Evolutionary conservation across 92 coral and sea anemone species (phyloP).

Genomic region (Siderastrea siderea): DNA sequence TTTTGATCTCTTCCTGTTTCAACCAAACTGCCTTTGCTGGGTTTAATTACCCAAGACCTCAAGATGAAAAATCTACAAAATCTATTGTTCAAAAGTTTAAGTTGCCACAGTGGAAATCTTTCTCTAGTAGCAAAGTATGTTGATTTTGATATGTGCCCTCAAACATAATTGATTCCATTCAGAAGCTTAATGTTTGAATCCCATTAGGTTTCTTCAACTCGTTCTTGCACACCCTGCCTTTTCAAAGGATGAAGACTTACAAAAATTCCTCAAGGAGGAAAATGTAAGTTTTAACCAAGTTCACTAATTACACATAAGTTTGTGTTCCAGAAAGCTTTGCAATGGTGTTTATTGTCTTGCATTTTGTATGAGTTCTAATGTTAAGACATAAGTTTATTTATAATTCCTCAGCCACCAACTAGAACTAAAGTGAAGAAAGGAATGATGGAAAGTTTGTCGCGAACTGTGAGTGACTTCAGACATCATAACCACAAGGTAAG

Average conservation of each 20-base stretch:
- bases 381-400: no score
- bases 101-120: no score
- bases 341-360: neutral
- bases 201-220: slow-evolving; percentile 86
- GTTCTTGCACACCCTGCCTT: slow-evolving; percentile 90
- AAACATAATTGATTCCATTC: no score
- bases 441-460: slow-evolving; percentile 77
- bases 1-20: no score
- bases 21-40: no score
- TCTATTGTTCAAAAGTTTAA: no score
- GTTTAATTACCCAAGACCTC: no score
- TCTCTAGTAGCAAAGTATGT: no score
- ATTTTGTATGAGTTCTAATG: neutral
- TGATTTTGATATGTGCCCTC: no score
- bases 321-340: neutral
- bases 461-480: slow-evolving; percentile 91
- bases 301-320: neutral
- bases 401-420: slow-evolving; percentile 77
- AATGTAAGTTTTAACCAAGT: slow-evolving; percentile 62
- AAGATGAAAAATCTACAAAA: no score
- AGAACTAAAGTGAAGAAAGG: slow-evolving; percentile 97
- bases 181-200: neutral
- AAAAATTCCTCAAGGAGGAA: slow-evolving; percentile 93
- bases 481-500: slow-evolving; percentile 86
- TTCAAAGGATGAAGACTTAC: slow-evolving; percentile 85